Base-by-base conservation (phyloP, 1,140 invertebrate genomes). In the Philopotamus ludificatus region DNA sequence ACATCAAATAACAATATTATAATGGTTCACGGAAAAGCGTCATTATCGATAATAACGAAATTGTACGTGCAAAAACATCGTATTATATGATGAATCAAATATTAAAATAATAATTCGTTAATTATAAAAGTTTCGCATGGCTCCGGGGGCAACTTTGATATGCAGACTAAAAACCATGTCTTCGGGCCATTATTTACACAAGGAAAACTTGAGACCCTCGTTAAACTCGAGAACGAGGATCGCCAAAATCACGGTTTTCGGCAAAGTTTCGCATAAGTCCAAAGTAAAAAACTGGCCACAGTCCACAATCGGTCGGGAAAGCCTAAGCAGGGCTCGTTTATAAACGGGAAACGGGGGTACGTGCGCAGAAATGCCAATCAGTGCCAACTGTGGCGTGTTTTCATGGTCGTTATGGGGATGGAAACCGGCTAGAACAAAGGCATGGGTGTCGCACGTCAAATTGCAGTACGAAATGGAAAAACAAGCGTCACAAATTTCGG, bases 331-430 rank as follows among this genome's bases (percentile, higher is more conserved):
- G 20, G 21, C 16, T 60, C 57, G 23, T 60, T 60, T 60, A 60
- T 60, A 42, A 47, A 47, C 57, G 1, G 44, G 18, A 47, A 47
- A 8, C 15, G 15, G 10, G 10, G 44, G 57, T 60, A 60, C 57
- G 57, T 60, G 57, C 44, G 15, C 3, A 8, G 44, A 60, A 60
- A 60, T 22, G 57, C 28, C 22, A 60, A 60, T 60, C 57, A 44
- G 42, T 60, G 57, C 22, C 20, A 34, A 58, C 41, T 45, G 20
- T n/a, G 2, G 55, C n/a, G 41, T 22, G 39, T 45, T 58, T 44
- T 45, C 28, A 39, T 21, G 51, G 28, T 39, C 51, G 20, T 15
- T 23, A 26, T 16, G 26, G 8, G 47, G 51, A 55, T 16, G 26
- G 15, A 20, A 15, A 55, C 23, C 51, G 51, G 49, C 28, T 25